These are phyloP conservation scores for Emydura subglobosa DNA, from an alignment of 2,113 vertebrate species.

Conservation along the genomic window DNA sequence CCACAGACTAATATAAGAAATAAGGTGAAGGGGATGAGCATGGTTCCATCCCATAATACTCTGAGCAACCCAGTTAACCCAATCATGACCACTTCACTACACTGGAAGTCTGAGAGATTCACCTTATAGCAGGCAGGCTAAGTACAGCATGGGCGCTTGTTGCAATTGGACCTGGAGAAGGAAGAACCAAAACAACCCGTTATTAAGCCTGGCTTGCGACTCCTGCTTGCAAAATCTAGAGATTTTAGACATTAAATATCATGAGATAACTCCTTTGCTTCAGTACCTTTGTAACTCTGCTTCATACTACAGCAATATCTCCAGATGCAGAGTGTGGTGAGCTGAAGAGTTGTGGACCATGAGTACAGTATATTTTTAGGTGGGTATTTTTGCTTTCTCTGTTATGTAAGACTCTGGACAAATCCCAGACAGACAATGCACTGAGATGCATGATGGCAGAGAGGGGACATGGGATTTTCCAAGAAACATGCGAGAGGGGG, in stretches of 20 bases:
- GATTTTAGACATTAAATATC: background rate
- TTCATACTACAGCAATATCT: background rate
- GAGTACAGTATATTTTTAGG: background rate
- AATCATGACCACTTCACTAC: background rate
- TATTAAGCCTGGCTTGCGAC: background rate
- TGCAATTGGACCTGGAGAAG: background rate
- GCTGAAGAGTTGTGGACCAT: background rate
- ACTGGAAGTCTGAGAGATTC: too few relatives aligned
- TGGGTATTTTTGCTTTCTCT: background rate
- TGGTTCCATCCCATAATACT: too few relatives aligned
- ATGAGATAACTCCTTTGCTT: background rate
- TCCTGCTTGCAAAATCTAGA: background rate
- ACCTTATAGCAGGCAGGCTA: background rate
- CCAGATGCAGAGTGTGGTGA: background rate
- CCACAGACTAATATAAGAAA: background rate
- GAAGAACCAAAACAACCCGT: background rate
- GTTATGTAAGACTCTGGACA: background rate
- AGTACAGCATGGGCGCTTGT: background rate
- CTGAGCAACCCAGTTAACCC: background rate
- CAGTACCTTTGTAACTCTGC: background rate
- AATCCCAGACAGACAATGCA: background rate
- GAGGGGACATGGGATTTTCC: background rate
- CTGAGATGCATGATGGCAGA: constrained; percentile 2
- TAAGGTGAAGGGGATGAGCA: background rate
- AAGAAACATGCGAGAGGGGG: background rate